Conservation (phyloP, 2,888 invertebrate species). For the Aspidapion aeneum region DNA sequence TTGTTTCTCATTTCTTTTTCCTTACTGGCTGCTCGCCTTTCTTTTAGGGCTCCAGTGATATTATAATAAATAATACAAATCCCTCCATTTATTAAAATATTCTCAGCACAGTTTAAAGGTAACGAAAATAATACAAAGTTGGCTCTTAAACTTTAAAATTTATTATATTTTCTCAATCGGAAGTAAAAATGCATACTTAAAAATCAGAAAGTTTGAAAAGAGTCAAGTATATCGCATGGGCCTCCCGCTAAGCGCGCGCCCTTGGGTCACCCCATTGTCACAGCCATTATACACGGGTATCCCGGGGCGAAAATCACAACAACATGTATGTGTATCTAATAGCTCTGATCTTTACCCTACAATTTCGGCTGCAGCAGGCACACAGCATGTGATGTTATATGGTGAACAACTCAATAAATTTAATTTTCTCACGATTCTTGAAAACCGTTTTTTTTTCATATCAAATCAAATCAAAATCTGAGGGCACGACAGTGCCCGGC, state of each 20-base stretch:
- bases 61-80: too few species aligned
- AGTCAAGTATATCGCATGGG: background rate
- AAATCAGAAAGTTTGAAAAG: background rate
- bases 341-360: background rate
- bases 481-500: too few species aligned
- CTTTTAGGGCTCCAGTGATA: too few species aligned
- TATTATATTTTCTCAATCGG: background rate
- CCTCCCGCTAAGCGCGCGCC: background rate
- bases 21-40: too few species aligned
- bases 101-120: too few species aligned
- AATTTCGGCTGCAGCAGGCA: background rate
- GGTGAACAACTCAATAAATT: background rate
- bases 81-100: too few species aligned
- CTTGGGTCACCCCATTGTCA: background rate
- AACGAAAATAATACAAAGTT: too few species aligned
- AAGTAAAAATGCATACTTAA: background rate
- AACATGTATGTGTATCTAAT: background rate
- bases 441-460: background rate
- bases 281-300: background rate
- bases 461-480: too few species aligned
- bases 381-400: background rate
- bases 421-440: background rate
- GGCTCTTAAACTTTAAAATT: background rate
- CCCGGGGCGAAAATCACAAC: background rate
- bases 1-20: too few species aligned